Base-by-base conservation (phyloP, 1,140 invertebrate species). In the Drosophila jambulina region DNA sequence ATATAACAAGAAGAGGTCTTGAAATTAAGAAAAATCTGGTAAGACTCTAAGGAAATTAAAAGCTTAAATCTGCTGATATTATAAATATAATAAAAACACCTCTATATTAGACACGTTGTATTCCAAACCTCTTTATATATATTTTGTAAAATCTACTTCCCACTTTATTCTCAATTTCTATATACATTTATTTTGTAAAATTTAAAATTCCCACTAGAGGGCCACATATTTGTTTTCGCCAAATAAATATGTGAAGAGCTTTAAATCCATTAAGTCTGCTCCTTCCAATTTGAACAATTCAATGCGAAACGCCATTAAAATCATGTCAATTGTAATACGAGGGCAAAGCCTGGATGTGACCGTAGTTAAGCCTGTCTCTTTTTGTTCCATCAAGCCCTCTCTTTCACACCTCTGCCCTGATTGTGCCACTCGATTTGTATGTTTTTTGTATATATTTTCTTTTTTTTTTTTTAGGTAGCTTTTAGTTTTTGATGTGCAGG, bases 401-500 rank as follows among this genome's bases (percentile, higher is more conserved):
- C 34, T 48, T 15, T 60, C 19, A n/a, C 38, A 68, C 56, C 34
- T 53, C 46, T 38, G 46, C 42, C 49, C 61, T 49, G 45, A 48
- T 54, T 54, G 38, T 70, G 32, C 36, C 68, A 48, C 25, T 56
- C 43, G 34, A 43, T 59, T 29, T 29, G 25, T 59, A 29, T 46
- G 23, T 45, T 6, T 29, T 46, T 59, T 48, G 0, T 21, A 7
- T 1, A 57, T 3, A 19, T n/a, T 34, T n/a, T n/a, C n/a, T n/a
- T n/a, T n/a, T 45, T 46, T 48, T 68, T 51, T 77, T 79, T 71
- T 68, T 68, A 67, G 65, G 53, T 69, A 72, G 75, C 80, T 82
- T 82, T 87, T 77, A 70, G 83, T 76, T 87, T 87, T 74, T 78
- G 77, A 82, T 82, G 67, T 77, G 75, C 70, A 65, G 75, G 72